A percentile compares a stretch with the other conserved stretches of the same genome.
Evolutionary conservation across 1,140 invertebrate species (phyloP).

Genomic region (Delia radicum): DNA sequence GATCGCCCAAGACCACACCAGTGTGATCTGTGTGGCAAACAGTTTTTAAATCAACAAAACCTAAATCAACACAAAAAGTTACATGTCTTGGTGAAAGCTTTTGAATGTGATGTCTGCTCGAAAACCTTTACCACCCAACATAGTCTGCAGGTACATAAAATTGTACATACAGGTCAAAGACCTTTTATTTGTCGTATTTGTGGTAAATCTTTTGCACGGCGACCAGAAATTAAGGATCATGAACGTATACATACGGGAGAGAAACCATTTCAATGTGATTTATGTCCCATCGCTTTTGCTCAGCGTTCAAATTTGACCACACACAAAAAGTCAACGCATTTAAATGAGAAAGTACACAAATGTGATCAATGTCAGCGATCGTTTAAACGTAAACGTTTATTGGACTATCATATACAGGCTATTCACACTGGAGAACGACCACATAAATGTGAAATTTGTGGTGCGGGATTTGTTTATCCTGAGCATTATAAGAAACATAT

Average conservation of each 20-base stretch:
- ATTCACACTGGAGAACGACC: conserved; percentile 78
- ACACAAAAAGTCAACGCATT: conserved; percentile 76
- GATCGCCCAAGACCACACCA: conserved; percentile 67
- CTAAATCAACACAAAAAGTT: conserved; percentile 72
- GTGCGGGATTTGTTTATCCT: conserved; percentile 78
- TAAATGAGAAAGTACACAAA: conserved; percentile 72
- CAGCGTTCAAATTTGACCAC: conserved; percentile 79
- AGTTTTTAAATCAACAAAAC: conserved; percentile 75
- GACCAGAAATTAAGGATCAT: conserved; percentile 76
- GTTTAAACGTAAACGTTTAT: conserved; percentile 71
- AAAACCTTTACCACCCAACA: conserved; percentile 75
- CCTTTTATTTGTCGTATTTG: conserved; percentile 72
- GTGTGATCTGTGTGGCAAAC: conserved; percentile 69
- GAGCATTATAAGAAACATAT: conserved; percentile 83
- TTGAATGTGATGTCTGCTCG: conserved; percentile 72
- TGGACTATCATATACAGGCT: conserved; percentile 81
- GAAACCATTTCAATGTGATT: conserved; percentile 74
- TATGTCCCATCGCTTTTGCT: conserved; percentile 74
- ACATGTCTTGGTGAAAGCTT: conserved; percentile 69
- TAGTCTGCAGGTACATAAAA: conserved; percentile 73
- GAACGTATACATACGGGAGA: conserved; percentile 74
- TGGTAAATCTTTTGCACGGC: conserved; percentile 72
- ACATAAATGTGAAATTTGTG: conserved; percentile 71
- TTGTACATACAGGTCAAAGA: conserved; percentile 54
- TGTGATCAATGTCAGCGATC: conserved; percentile 70